Base-by-base conservation (phyloP, 2,888 invertebrate genomes). In the Macaria liturata region DNA sequence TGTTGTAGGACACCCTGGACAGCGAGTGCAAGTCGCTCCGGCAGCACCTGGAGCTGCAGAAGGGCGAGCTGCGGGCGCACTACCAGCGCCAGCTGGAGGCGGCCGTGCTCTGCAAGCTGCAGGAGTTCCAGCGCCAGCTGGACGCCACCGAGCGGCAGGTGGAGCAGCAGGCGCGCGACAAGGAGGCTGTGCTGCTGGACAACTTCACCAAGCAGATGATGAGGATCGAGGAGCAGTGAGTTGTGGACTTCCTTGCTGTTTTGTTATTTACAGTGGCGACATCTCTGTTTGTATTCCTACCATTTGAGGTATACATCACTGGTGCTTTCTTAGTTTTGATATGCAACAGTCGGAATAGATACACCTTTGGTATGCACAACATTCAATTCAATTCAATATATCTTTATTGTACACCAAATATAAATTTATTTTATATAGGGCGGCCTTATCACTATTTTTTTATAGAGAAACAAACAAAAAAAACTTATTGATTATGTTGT, bases 1-100 rank as follows among this genome's bases (percentile, higher is more conserved):
- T 4, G 8, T 57, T 57, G 0, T 68, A 94, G 94, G 84, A 88
- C 31, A 76, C 76, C 1, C 75, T 94, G 1, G 93, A 94, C 64
- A 84, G 80, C 46, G 94, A 95, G 53, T 78, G 93, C 0, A 94
- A 94, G 61, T 65, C 69, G 7, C 77, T 90, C 1, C 89, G 88
- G 46, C 92, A 93, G 42, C 92, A 94, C 47, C 76, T 94, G 47
- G 95, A 95, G 57, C 83, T 93, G 1, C 95, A 94, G 65, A 95
- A 95, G 74, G 82, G 90, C 8, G 95, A 96, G 61, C 83, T 97
- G 9, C 94, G 95, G 69, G 91, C 93, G 42, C 95, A 95, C 76
- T 97, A 97, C 75, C 97, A 97, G 83, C 94, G 95, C 66, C 97
- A 97, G 84, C 90, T 97, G 8, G 97, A 97, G 71, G 93, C 94